Conservation (phyloP, 2,797 vertebrate genomes). For the Poeciliopsis turneri region DNA sequence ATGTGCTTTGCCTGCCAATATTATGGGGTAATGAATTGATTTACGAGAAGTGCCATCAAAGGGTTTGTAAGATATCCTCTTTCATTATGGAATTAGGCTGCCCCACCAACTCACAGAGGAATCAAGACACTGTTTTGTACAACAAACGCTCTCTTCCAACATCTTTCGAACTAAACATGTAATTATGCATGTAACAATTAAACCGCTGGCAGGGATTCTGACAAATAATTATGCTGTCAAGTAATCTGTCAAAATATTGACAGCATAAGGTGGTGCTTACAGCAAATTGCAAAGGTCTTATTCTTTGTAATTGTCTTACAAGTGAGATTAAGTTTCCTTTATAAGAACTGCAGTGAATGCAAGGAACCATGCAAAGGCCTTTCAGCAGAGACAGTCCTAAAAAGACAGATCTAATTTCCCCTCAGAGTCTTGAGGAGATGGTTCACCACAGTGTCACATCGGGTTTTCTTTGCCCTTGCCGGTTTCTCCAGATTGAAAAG, state of each 20-base stretch:
- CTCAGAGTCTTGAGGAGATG: constrained; percentile 60
- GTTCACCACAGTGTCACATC: constrained; percentile 59
- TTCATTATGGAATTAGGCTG: constrained; percentile 70
- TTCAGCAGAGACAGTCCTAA: constrained; percentile 63
- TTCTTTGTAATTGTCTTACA: constrained; percentile 62
- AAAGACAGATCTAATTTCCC: constrained; percentile 65
- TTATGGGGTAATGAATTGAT: constrained; percentile 79
- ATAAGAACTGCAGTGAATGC: constrained; percentile 52
- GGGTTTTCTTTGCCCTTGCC: constrained; percentile 54
- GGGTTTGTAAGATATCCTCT: constrained; percentile 67
- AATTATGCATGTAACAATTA: constrained; percentile 85
- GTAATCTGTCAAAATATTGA: constrained; percentile 85
- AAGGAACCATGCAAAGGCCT: constrained; percentile 58
- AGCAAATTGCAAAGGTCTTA: constrained; percentile 56
- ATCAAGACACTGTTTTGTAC: constrained; percentile 62
- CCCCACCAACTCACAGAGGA: constrained; percentile 55
- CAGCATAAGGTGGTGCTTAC: constrained; percentile 58
- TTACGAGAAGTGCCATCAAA: constrained; percentile 69
- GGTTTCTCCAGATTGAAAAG: constrained; percentile 60
- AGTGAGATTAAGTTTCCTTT: constrained; percentile 74
- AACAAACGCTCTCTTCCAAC: constrained; percentile 66
- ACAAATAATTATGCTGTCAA: constrained; percentile 78
- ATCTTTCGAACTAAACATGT: constrained; percentile 72
- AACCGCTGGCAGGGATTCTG: constrained; percentile 72
- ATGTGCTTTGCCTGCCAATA: constrained; percentile 67